Base-by-base conservation (phyloP, 1,140 invertebrate species). In the Dinothrombium tinctorium region DNA sequence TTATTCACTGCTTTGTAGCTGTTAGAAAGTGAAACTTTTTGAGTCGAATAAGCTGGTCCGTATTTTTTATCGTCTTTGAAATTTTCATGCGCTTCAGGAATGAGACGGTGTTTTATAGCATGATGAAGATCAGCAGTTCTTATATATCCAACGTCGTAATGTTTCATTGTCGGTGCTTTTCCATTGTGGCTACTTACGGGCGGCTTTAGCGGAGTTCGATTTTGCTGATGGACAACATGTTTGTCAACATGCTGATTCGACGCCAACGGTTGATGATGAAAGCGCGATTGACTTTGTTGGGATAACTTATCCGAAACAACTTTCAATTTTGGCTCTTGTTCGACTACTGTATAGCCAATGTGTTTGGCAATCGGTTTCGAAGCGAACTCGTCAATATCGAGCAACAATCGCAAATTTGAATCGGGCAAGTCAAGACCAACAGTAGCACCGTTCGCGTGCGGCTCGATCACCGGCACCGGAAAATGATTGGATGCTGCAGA, bases 401-500 rank as follows among this genome's bases (percentile, higher is more conserved):
- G 26, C 17, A 26, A 37, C 25, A 44, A 41, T 25, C 37, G 38
- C 11, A 33, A 26, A 25, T 31, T 39, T 42, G 40, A 37, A 14
- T 41, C 40, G 7, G 43, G 36, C 14, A 40, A 24, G 33, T 44
- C 41, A 15, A 53, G 53, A 49, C 55, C 53, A 20, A 52, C 39
- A 17, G 48, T 45, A 37, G 52, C 44, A 5, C 54, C 49, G 29
- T 45, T 48, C 11, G 46, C 22, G 11, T 42, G 22, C 22, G 40
- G 33, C 35, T 40, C 26, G 15, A 43, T 42, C 40, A 42, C 44
- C 38, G 42, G 25, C 23, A 37, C 29, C 8, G 29, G 47, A 26
- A 39, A 39, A 20, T 39, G 33, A n/a, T n/a, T n/a, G n/a, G n/a
- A n/a, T n/a, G n/a, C n/a, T n/a, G n/a, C n/a, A n/a, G n/a, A n/a